Conservation (phyloP, 2,797 vertebrate species). For the Paratrypauchen microcephalus region DNA sequence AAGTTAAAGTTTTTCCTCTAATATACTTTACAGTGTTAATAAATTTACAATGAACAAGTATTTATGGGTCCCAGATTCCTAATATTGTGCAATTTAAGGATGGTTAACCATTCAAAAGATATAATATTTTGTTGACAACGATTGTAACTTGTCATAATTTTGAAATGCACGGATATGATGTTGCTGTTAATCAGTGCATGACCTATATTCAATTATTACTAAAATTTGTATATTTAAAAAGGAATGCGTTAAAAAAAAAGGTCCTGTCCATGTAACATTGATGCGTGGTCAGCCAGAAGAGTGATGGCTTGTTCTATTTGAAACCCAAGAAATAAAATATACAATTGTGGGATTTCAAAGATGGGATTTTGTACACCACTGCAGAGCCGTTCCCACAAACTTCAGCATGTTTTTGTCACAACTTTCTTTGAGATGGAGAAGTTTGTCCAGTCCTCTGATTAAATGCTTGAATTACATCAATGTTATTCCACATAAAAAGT, state of each 20-base stretch:
- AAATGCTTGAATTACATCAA: conserved; percentile 13
- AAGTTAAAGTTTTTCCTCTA: neutral
- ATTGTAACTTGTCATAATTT: too few species aligned
- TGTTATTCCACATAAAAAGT: conserved; percentile 10
- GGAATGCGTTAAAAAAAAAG: neutral
- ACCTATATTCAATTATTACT: neutral
- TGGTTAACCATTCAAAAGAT: too few species aligned
- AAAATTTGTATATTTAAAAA: neutral
- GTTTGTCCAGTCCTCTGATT: conserved; percentile 5
- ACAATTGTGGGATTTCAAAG: conserved; percentile 11
- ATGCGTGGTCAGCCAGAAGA: neutral
- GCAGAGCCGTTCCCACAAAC: conserved; percentile 7
- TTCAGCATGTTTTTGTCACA: conserved; percentile 12
- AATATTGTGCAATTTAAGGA: too few species aligned
- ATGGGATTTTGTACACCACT: conserved; percentile 13
- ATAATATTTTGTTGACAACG: too few species aligned
- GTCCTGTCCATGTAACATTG: neutral
- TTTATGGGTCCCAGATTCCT: too few species aligned
- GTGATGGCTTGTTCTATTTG: conserved; percentile 5
- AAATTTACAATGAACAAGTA: neutral
- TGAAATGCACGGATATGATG: neutral
- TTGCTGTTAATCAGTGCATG: neutral
- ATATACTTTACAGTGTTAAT: neutral
- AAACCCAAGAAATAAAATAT: conserved; percentile 13
- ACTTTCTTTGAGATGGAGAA: conserved; percentile 2